phyloP scores from a whole-genome alignment of 2,888 invertebrate genomes.

The Polydrusus cervinus region DNA sequence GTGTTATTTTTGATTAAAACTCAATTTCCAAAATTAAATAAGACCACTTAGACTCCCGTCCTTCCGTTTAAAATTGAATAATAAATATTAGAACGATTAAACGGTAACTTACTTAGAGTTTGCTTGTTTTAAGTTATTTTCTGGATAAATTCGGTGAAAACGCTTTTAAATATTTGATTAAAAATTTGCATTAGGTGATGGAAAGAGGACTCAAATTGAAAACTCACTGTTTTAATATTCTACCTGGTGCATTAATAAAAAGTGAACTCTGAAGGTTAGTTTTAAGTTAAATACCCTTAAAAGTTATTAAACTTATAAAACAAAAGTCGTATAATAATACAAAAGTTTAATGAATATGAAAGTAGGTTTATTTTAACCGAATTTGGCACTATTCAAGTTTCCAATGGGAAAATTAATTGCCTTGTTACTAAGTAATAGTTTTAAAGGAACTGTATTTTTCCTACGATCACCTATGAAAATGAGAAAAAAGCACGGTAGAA shows the following conservation, averaged over 20 bases:
- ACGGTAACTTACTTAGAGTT: constrained; percentile 27
- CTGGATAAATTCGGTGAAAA: constrained; percentile 26
- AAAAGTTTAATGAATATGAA: no score
- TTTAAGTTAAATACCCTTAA: background rate
- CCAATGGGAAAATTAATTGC: background rate
- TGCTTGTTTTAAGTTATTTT: constrained; percentile 24
- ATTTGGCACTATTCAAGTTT: background rate
- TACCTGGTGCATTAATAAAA: constrained; percentile 18
- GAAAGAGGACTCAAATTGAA: background rate
- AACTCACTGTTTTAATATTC: background rate
- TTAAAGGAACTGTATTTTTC: no score
- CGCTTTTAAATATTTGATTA: constrained; percentile 26
- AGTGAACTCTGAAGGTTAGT: background rate
- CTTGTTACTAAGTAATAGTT: no score
- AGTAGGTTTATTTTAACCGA: background rate
- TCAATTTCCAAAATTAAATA: constrained; percentile 9
- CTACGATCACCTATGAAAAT: no score
- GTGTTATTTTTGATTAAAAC: constrained; percentile 8
- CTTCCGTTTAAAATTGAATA: constrained; percentile 19
- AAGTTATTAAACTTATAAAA: background rate
- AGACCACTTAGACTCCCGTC: constrained; percentile 2
- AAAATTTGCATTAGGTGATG: constrained; percentile 38
- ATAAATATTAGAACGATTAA: constrained; percentile 23
- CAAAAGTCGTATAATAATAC: background rate
- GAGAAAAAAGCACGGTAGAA: no score